Evolutionary conservation across 2,113 vertebrate genomes (phyloP), one percentile per base, ranked within the genome.

Genomic region (Himantopus leucocephalus): DNA sequence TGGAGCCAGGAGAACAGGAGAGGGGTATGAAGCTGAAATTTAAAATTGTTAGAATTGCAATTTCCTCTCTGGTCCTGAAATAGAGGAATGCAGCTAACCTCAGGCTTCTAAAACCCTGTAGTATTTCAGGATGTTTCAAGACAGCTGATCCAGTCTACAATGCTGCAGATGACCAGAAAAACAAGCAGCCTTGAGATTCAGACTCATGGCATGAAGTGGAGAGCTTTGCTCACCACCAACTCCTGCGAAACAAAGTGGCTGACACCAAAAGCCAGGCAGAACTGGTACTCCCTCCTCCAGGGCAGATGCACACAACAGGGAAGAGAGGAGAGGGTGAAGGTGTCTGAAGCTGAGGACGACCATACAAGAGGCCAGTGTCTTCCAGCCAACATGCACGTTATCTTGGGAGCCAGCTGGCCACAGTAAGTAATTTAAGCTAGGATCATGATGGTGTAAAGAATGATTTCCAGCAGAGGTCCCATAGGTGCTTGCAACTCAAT

Each of bases 401-500:
- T 34, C 68, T 74, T 20, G 22, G 15, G 73, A 63, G 6, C 3
- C 37, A 52, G 12, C 12, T 63, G 30, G 15, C 14, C 18, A 26
- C 7, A 17, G 5, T 27, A 67, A 47, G 15, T 5, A 53, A 48
- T 4, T 41, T 14, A 7, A 64, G n/a, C 1, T 85, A 59, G n/a
- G 34, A 71, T 37, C 26, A 53, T 17, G 45, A 34, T 3, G 27
- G 8, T 37, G 23, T 34, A 53, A 74, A 52, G 19, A 37, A 43
- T 2, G 0, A 12, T 67, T 85, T 55, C 13, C 39, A 55, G 5
- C 6, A 6, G 27, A 70, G 26, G 30, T 43, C 27, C 14, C 21
- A 18, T 27, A 20, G 20, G 4, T n/a, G 8, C 12, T 32, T 53
- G 37, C 0, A 0, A 22, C 10, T 88, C 70, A 22, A 5, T 19